These are phyloP conservation scores for Casuarius casuarius DNA, from an alignment of 2,113 vertebrate species.

Conservation along the genomic window DNA sequence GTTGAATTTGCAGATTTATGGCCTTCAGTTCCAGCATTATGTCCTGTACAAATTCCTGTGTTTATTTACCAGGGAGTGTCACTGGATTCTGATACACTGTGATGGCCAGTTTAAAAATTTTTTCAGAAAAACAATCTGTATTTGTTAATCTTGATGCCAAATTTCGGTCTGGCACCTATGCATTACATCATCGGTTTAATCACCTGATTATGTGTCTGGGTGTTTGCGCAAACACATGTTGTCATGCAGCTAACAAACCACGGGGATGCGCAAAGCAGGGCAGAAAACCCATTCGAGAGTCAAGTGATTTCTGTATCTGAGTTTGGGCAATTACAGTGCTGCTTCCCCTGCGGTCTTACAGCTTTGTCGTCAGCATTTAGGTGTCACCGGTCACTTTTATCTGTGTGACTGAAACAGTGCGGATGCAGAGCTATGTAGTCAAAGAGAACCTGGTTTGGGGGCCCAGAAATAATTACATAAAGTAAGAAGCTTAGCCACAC, in stretches of 20 bases:
- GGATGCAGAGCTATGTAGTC: background rate
- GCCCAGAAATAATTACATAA: constrained; percentile 60
- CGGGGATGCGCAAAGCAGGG: background rate
- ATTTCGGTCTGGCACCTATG: background rate
- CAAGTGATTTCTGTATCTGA: background rate
- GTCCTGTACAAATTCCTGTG: background rate
- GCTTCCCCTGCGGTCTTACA: background rate
- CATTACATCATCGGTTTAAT: rapidly evolving
- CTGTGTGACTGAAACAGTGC: background rate
- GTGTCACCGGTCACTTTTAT: background rate
- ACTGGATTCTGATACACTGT: rapidly evolving
- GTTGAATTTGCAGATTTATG: background rate
- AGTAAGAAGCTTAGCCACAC: constrained; percentile 60
- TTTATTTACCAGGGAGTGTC: rapidly evolving
- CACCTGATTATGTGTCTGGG: rapidly evolving
- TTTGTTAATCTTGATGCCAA: background rate
- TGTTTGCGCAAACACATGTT: rapidly evolving
- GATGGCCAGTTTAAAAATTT: background rate
- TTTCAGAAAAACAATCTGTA: background rate
- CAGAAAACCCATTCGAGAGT: background rate
- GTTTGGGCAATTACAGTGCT: background rate
- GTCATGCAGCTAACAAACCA: rapidly evolving
- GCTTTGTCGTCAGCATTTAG: background rate
- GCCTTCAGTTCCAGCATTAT: background rate
- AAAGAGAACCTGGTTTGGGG: background rate